phyloP scores from a whole-genome alignment of 2,113 vertebrate species.

The Casuarius casuarius region DNA sequence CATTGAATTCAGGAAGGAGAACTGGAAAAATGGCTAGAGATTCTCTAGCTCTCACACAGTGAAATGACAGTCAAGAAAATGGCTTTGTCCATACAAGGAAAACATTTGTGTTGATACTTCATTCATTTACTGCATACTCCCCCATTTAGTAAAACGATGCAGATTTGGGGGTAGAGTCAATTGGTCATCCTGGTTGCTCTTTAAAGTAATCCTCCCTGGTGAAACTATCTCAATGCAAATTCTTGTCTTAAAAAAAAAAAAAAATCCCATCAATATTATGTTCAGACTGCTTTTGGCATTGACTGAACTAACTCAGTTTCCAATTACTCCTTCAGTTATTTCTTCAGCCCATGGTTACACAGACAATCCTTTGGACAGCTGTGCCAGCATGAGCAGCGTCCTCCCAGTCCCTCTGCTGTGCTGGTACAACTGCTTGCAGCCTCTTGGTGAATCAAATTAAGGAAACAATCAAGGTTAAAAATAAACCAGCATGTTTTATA shows the following conservation, averaged over 20 bases:
- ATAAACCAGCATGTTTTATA: conserved; percentile 34
- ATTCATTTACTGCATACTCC: background rate
- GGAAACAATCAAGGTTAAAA: conserved; percentile 18
- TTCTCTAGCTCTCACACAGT: background rate
- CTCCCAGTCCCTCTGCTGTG: background rate
- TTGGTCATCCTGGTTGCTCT: background rate
- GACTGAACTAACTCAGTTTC: background rate
- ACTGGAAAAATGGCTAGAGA: background rate
- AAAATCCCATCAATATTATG: background rate
- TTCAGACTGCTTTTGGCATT: background rate
- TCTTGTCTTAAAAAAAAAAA: background rate
- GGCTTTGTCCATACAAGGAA: background rate
- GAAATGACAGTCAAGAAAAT: background rate
- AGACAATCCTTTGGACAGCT: background rate
- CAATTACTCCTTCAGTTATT: background rate
- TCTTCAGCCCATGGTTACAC: background rate
- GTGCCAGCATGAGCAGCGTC: background rate
- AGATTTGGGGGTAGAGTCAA: background rate
- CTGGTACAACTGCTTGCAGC: background rate
- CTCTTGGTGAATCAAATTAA: background rate
- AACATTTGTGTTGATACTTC: background rate
- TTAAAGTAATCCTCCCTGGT: background rate
- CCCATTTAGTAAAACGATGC: background rate
- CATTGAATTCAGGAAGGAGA: background rate
- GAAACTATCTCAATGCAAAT: background rate